Evolutionary conservation across 2,113 vertebrate species (phyloP).

Genomic region (Callipepla squamata): DNA sequence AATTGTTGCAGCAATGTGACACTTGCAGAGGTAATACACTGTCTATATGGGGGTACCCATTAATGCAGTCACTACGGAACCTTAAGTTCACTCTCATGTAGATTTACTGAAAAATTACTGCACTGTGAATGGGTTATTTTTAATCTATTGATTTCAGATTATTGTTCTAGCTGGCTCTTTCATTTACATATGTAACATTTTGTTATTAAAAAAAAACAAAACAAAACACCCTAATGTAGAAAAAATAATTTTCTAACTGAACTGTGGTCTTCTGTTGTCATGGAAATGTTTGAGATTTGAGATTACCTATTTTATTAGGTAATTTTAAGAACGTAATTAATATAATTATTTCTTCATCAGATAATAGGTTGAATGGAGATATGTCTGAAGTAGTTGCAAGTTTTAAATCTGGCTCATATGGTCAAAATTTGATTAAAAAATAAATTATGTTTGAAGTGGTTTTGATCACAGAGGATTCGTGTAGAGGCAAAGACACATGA

Average conservation of each 20-base stretch:
- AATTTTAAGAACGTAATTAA: not conserved
- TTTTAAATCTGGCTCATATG: not conserved
- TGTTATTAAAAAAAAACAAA: not conserved
- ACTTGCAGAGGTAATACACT: not conserved
- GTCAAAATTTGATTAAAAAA: not conserved
- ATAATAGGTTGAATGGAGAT: not conserved
- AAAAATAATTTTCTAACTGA: not conserved
- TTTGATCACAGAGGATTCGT: not conserved
- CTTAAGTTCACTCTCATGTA: not conserved
- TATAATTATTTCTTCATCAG: not conserved
- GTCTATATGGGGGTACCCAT: not conserved
- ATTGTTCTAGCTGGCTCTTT: not conserved
- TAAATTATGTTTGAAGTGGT: not conserved
- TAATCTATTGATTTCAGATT: not conserved
- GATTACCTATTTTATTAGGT: not conserved
- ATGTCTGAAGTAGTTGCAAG: not conserved
- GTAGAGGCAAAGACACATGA: not conserved
- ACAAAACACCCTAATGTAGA: not conserved
- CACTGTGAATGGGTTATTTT: not conserved
- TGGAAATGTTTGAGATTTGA: not conserved
- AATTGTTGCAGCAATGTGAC: not conserved
- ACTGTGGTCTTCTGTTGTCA: not conserved
- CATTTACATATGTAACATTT: not conserved
- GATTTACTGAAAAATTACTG: not conserved
- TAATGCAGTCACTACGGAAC: not conserved